Conservation (phyloP, 2,113 vertebrate genomes). For the Monarcha castaneiventris region DNA sequence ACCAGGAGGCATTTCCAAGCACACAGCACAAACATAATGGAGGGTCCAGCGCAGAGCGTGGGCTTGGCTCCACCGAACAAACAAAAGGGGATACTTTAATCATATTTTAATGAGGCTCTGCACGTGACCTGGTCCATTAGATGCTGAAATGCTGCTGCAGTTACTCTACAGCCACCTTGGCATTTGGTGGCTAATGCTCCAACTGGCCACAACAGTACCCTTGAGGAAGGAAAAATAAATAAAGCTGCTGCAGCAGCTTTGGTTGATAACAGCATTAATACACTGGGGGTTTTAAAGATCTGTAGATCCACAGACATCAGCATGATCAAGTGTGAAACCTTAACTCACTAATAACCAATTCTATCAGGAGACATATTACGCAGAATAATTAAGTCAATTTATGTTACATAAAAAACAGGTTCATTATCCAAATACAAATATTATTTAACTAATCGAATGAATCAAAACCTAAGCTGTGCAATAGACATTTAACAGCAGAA, state of each 20-base stretch:
- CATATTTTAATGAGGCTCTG: slow-evolving; percentile 31
- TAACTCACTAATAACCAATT: not conserved
- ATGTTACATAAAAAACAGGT: not conserved
- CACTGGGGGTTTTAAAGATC: not conserved
- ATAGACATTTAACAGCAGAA: not conserved
- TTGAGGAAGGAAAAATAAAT: not conserved
- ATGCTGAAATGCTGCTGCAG: not conserved
- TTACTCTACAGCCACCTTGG: not conserved
- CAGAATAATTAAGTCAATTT: not conserved
- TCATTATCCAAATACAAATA: not conserved
- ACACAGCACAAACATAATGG: not conserved
- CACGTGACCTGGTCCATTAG: slow-evolving; percentile 12
- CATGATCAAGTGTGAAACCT: not conserved
- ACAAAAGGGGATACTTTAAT: slow-evolving; percentile 44
- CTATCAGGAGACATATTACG: not conserved
- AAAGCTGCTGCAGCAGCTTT: not conserved
- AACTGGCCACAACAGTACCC: not conserved
- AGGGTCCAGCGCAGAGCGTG: not conserved
- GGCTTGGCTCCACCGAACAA: not conserved
- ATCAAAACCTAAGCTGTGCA: not conserved
- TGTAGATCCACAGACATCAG: not conserved
- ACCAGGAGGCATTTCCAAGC: not conserved
- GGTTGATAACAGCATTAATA: not conserved
- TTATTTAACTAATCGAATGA: not conserved
- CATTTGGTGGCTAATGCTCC: not conserved